A percentile compares a stretch with the other conserved stretches of the same genome.
These are phyloP conservation scores for Spea multiplicata DNA, from an alignment of 2,113 vertebrate species.

Conservation along the genomic window DNA sequence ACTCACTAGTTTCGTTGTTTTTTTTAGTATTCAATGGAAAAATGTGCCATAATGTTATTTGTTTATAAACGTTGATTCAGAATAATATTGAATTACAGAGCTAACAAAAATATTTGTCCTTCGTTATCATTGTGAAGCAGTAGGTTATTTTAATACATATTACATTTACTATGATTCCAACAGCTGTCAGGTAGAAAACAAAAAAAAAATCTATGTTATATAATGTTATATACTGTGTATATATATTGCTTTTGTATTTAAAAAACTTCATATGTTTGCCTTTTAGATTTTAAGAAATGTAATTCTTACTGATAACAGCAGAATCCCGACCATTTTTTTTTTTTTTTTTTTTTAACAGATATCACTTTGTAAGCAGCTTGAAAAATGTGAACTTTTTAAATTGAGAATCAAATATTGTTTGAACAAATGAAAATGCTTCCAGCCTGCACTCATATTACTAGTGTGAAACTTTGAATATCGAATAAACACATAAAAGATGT, in stretches of 20 bases:
- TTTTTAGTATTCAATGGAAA: conserved; percentile 14
- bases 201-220: conserved; percentile 9
- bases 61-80: conserved; percentile 27
- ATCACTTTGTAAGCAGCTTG: too few relatives aligned
- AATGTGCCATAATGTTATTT: conserved; percentile 12
- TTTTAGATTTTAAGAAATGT: neutral
- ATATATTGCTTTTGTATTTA: neutral
- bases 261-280: neutral
- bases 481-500: too few relatives aligned
- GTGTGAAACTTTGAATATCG: too few relatives aligned
- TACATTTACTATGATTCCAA: neutral
- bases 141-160: conserved; percentile 26
- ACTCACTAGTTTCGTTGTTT: conserved; percentile 53
- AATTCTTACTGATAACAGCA: neutral
- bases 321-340: too few relatives aligned
- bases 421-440: too few relatives aligned
- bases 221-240: conserved; percentile 5
- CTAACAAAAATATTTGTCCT: conserved; percentile 9
- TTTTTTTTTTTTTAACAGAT: too few relatives aligned
- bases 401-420: too few relatives aligned
- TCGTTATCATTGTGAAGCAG: neutral
- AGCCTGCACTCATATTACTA: too few relatives aligned
- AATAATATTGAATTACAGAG: conserved; percentile 8
- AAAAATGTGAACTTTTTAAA: too few relatives aligned
- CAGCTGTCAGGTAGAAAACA: conserved; percentile 15